Base-by-base conservation (phyloP, 2,888 invertebrate species). In the Theretra japonica region DNA sequence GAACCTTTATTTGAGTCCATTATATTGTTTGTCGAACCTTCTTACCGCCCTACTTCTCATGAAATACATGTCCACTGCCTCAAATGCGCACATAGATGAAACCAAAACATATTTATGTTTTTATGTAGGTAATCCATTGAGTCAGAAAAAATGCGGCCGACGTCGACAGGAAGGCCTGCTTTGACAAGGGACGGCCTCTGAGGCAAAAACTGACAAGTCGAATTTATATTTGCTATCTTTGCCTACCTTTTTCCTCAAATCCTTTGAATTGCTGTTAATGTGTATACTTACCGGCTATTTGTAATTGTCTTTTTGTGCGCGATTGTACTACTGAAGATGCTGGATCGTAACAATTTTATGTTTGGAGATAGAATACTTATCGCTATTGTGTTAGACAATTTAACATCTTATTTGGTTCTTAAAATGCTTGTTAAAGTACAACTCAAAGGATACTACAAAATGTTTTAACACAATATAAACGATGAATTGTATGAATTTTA, bases 101-200 rank as follows among this genome's bases (percentile, higher is more conserved):
- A 72, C 70, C 65, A 72, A 72, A 72, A 69, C 60, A 60, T 68
- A 71, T 72, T 72, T 72, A 68, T 71, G 68, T 69, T 60, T 60
- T 65, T 71, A 28, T 65, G 53, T 62, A 62, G 33, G 72, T 69
- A 82, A 86, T 82, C 83, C 85, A 85, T 79, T 84, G 86, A 80
- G 79, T 78, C 79, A 84, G 84, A 87, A 85, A 88, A 88, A 86
- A 83, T 83, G 81, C 80, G 80, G 33, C 75, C 79, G 80, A 75
- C 74, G 78, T 76, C 75, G 79, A 82, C 83, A 78, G 75, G 76
- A 79, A 82, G 80, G 70, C 70, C 79, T 79, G 76, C 79, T 78
- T 77, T 88, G 88, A 89, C 86, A 82, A 86, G 86, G 88, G 88
- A 81, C 79, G 76, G 81, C 80, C 80, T 81, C 80, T 73, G 77